Evolutionary conservation across 2,888 invertebrate species (phyloP).

Genomic region (Agriopis leucophaearia): DNA sequence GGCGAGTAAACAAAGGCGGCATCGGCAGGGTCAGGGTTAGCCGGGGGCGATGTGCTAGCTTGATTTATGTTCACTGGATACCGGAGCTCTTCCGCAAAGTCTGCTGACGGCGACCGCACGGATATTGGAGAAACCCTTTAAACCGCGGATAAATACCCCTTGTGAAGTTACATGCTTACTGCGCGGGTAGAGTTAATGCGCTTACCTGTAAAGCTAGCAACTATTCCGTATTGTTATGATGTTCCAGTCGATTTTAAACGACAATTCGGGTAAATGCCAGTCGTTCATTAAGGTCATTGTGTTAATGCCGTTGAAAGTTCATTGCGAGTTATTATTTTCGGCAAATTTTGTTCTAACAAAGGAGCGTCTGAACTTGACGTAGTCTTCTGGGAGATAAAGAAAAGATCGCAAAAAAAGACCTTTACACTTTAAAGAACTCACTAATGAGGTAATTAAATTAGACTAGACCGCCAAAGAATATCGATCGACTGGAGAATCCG

Average conservation of each 20-base stretch:
- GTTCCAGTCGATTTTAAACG: constrained; percentile 4
- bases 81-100: constrained; percentile 80
- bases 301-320: constrained; percentile 15
- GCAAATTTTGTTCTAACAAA: constrained; percentile 9
- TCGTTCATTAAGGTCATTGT: constrained; percentile 13
- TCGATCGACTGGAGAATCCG: constrained; percentile 47
- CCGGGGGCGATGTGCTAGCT: constrained; percentile 73
- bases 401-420: constrained; percentile 7
- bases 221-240: neutral
- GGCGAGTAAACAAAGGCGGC: constrained; percentile 70
- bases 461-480: constrained; percentile 47
- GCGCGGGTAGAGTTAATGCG: constrained; percentile 20
- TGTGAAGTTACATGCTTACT: constrained; percentile 16
- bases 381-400: neutral
- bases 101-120: constrained; percentile 74
- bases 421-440: neutral
- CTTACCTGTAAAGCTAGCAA: constrained; percentile 17
- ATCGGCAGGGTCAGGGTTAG: constrained; percentile 68
- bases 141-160: constrained; percentile 37
- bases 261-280: constrained; percentile 17
- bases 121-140: constrained; percentile 48
- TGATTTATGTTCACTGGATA: constrained; percentile 81
- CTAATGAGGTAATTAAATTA: constrained; percentile 12
- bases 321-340: constrained; percentile 12
- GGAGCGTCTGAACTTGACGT: constrained; percentile 11